Evolutionary conservation across 2,888 invertebrate genomes (phyloP), one percentile per base, ranked within the genome.

Genomic region (Yponomeuta evonymella): DNA sequence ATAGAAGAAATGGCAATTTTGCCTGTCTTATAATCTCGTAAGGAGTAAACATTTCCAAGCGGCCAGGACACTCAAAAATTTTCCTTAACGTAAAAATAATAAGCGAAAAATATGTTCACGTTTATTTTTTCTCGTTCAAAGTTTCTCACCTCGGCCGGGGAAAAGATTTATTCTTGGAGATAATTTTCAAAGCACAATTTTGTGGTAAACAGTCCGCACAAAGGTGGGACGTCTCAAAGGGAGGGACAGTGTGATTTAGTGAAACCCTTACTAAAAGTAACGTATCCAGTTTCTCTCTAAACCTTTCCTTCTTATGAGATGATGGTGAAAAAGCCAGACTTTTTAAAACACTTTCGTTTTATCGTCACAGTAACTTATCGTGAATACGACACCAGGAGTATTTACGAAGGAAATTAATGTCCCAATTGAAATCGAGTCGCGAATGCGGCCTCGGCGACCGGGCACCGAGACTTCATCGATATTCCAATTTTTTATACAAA

Each of bases 351-450:
- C 2, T 29, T n/a, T 23, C 29, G 9, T 63, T 2, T 29, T 29
- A 23, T 23, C 2, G 29, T n/a, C 9, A 23, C 63, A n/a, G 10
- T 29, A 63, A 63, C 9, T 29, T 63, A 29, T 23, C 23, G 23
- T 9, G 63, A 9, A 23, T n/a, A 12, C 63, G 29, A 29, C 10
- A 23, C n/a, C 3, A 63, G 11, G 30, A 65, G 65, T 65, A 30
- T 65, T 65, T 65, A 30, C 30, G 12, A 10, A 65, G 9, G 33
- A 65, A 65, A 65, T 65, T 65, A 30, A 65, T 65, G 65, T 30
- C 30, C 30, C 29, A 33, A 65, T 12, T 65, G 11, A 12, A 64
- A 12, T 65, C 29, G 30, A 33, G 51, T 65, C 12, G 29, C 10
- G 29, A 30, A 29, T 33, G 29, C 12, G 65, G 29, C 30, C 9